Evolutionary conservation across 2,113 vertebrate genomes (phyloP).

Genomic region (Pycnonotus jocosus): DNA sequence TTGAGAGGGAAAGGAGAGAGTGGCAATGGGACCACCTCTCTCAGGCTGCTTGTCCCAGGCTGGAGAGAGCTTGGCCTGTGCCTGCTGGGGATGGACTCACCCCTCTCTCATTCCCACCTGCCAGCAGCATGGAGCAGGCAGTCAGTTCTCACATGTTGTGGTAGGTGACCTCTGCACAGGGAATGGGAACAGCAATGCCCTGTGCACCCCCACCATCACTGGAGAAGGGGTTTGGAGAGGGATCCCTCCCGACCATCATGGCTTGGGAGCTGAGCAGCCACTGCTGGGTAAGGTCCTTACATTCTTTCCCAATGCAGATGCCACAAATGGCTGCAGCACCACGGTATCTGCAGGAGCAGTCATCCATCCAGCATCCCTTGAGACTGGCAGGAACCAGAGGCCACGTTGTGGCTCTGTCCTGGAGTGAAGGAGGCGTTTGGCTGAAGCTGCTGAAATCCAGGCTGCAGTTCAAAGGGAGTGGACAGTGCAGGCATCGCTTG

Average conservation of each 20-base stretch:
- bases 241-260: neutral
- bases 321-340: neutral
- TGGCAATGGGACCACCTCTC: fast-evolving
- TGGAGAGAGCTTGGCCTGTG: fast-evolving
- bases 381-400: neutral
- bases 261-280: neutral
- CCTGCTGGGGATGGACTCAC: fast-evolving
- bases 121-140: neutral
- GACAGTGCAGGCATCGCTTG: fast-evolving
- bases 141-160: neutral
- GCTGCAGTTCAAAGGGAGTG: neutral
- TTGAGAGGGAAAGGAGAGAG: neutral
- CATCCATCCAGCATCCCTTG: neutral
- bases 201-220: fast-evolving
- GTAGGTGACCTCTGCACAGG: neutral
- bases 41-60: neutral
- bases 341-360: neutral
- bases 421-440: neutral
- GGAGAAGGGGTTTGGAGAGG: neutral
- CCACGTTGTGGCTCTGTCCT: fast-evolving
- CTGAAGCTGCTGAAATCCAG: neutral
- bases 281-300: neutral
- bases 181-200: neutral
- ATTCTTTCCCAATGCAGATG: neutral
- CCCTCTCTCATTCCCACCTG: neutral